Evolutionary conservation across 2,888 invertebrate species (phyloP), one percentile per base, ranked within the genome.

Genomic region (Reticulitermes lucifugus): DNA sequence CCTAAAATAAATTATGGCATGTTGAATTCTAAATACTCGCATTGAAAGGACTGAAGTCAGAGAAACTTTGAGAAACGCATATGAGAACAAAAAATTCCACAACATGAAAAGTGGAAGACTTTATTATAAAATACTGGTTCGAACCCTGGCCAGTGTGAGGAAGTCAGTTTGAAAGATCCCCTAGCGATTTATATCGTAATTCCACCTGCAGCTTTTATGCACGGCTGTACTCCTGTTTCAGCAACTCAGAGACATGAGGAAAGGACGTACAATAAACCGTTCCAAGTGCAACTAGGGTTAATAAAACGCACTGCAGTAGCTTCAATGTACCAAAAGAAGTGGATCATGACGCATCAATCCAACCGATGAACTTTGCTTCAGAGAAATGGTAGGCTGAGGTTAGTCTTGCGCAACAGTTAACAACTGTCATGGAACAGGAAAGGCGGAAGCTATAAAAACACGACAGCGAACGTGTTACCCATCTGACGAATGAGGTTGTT

Each of bases 331-430:
- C 77, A 22, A 77, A 46, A 77, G 77, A 77, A 77, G 46, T 77
- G 46, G 77, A 35, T 77, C 77, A 77, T 77, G 77, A 77, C 77
- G 77, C 77, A 77, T 77, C 77, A 77, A 77, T 77, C 77, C 77
- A 77, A 77, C 46, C 46, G 46, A 77, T 77, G 77, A 77, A 77
- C 77, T 77, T 77, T 46, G 41, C 43, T 77, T 77, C 77, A 77
- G 77, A 77, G 77, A 77, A 77, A 51, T n/a, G 46, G 43, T 14
- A 77, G 65, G 25, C 65, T 65, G 18, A 55, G 55, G 55, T 18
- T 18, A 55, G 55, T 55, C 55, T 55, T 18, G 55, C 18, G 77
- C 77, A 77, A 51, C 77, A 51, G 77, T 77, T 77, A 77, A 77
- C 35, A 77, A 77, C 77, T 77, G 77, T 77, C 77, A 77, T 9